Evolutionary conservation across 2,113 vertebrate species (phyloP).

Genomic region (Daubentonia madagascariensis): DNA sequence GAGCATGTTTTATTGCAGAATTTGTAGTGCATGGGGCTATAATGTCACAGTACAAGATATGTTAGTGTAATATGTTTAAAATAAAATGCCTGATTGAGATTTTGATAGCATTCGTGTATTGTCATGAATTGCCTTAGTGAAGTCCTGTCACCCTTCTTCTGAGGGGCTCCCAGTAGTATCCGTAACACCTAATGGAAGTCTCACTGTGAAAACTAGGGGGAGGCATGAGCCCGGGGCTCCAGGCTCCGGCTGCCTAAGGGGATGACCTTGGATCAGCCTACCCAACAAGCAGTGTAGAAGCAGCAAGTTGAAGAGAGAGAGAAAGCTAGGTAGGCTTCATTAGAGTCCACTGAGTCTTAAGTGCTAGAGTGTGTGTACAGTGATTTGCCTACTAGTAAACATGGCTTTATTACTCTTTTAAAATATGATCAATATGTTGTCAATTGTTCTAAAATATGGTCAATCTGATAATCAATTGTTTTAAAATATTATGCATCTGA

Average conservation of each 20-base stretch:
- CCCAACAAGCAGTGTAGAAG: background rate
- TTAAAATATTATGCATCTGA: background rate
- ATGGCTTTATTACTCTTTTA: background rate
- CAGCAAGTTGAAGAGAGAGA: background rate
- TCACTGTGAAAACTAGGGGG: background rate
- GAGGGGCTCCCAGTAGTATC: background rate
- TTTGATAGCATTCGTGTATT: background rate
- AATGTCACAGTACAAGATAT: background rate
- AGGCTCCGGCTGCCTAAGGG: background rate
- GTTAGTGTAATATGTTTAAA: background rate
- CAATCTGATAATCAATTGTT: rapidly evolving
- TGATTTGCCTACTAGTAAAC: background rate
- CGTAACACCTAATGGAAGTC: background rate
- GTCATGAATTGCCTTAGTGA: background rate
- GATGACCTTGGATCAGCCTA: background rate
- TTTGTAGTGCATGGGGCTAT: background rate
- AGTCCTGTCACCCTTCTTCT: background rate
- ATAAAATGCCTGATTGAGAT: background rate
- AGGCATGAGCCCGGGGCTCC: background rate
- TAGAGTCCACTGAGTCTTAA: background rate
- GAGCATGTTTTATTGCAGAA: background rate
- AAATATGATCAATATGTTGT: background rate
- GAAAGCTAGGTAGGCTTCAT: background rate
- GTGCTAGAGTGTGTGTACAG: background rate
- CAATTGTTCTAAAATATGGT: background rate